Base-by-base conservation (phyloP, 2,888 invertebrate genomes). In the Metopia argyrocephala region DNA sequence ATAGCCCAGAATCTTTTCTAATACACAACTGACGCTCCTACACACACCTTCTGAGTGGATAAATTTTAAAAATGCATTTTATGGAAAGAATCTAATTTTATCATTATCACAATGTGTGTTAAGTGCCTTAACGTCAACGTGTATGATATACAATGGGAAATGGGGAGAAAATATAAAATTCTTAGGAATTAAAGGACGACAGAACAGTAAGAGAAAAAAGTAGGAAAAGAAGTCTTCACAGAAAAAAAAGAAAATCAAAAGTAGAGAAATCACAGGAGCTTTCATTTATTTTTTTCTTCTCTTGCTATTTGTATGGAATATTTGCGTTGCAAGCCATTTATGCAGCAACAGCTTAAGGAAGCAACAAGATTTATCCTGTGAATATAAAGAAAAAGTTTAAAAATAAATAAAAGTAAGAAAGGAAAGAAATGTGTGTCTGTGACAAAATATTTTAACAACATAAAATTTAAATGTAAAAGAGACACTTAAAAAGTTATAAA, bases 31-130 rank as follows among this genome's bases (percentile, higher is more conserved):
- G 18, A 48, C 48, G 15, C 5, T 9, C 20, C 3, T 12, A 59
- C 57, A 28, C 15, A 12, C 57, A 28, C 66, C 71, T 66, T 20
- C 38, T 62, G 48, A 73, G 56, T 62, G 78, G 59, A 65, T 71
- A 73, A 62, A 68, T 56, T 46, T 69, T 78, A 25, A 68, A 78
- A 78, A 66, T 59, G 71, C 71, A 66, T 78, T 78, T 71, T 46
- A 65, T 65, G 66, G 65, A 61, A 71, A 62, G 62, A 87, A 87
- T 87, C 88, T 87, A 88, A 88, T 88, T 87, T 88, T 85, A 87
- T 88, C 88, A 87, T 87, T 87, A 88, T 87, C 88, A 84, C 87
- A 87, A 87, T 88, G 86, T 87, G 87, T 86, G 84, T 86, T 85
- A 87, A 88, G 87, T 87, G 88, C 85, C 87, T 85, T 84, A 59